Evolutionary conservation across 2,113 vertebrate genomes (phyloP).

Genomic region (Pterocles burchelli): DNA sequence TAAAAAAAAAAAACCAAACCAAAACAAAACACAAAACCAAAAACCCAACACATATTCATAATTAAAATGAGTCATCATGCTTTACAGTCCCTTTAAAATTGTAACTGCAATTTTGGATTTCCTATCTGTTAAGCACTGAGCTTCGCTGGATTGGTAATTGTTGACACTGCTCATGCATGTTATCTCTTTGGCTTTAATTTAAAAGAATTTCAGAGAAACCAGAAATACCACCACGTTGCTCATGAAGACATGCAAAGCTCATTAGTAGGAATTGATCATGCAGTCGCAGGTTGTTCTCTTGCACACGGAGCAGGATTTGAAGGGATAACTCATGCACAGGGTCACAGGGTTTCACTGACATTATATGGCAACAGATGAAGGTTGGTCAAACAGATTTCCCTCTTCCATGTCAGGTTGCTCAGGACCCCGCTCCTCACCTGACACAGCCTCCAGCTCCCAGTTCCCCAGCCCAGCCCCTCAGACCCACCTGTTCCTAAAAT

Average conservation of each 20-base stretch:
- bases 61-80: neutral
- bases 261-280: neutral
- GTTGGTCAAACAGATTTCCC: neutral
- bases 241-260: neutral
- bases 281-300: neutral
- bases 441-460: neutral
- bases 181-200: neutral
- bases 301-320: neutral
- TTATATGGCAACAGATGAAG: neutral
- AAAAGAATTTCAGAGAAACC: neutral
- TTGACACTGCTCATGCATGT: neutral
- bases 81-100: neutral
- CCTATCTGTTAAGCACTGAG: neutral
- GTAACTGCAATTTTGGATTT: neutral
- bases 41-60: neutral
- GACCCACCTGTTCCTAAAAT: neutral
- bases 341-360: neutral
- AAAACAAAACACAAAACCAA: neutral
- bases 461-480: neutral
- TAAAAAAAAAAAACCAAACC: neutral
- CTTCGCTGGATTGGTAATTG: neutral
- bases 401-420: neutral
- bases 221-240: neutral
- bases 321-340: neutral
- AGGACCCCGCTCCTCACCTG: neutral